phyloP scores from a whole-genome alignment of 2,113 vertebrate genomes.

The Orycteropus afer region DNA sequence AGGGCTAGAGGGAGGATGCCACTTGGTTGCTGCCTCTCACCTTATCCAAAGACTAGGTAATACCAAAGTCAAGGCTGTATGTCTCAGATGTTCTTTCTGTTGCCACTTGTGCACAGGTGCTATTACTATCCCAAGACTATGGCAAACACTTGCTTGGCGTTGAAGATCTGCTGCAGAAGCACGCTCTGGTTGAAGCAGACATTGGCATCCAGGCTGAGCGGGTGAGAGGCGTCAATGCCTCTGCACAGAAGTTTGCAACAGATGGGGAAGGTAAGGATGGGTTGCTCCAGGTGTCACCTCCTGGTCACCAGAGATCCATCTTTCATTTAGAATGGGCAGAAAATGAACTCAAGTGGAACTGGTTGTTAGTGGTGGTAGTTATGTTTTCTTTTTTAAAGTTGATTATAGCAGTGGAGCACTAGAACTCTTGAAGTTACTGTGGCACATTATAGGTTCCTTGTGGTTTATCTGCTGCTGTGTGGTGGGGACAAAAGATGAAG shows the following conservation, averaged over 20 bases:
- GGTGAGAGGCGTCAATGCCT: conserved; percentile 93
- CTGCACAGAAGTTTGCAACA: conserved; percentile 92
- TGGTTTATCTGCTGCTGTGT: neutral
- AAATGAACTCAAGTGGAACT: too few relatives aligned
- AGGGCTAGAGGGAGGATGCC: neutral
- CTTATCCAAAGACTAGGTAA: neutral
- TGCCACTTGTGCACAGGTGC: conserved; percentile 87
- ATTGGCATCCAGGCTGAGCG: conserved; percentile 95
- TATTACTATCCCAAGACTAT: conserved; percentile 96
- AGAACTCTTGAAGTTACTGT: neutral
- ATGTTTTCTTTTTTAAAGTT: too few relatives aligned
- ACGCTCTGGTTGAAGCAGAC: conserved; percentile 95
- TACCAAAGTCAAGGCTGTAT: neutral
- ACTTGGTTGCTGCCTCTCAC: neutral
- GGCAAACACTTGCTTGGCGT: conserved; percentile 97
- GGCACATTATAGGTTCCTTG: neutral
- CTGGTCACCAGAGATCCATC: neutral
- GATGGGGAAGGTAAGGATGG: conserved; percentile 89
- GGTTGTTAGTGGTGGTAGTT: neutral
- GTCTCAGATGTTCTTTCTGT: neutral
- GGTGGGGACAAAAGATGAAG: neutral
- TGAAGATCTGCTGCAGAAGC: conserved; percentile 97
- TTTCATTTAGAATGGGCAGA: too few relatives aligned
- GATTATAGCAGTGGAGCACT: neutral
- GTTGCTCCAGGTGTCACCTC: neutral